A percentile compares a stretch with the other conserved stretches of the same genome.
Conservation (phyloP, 2,113 vertebrate species). For the Myocastor coypus region DNA sequence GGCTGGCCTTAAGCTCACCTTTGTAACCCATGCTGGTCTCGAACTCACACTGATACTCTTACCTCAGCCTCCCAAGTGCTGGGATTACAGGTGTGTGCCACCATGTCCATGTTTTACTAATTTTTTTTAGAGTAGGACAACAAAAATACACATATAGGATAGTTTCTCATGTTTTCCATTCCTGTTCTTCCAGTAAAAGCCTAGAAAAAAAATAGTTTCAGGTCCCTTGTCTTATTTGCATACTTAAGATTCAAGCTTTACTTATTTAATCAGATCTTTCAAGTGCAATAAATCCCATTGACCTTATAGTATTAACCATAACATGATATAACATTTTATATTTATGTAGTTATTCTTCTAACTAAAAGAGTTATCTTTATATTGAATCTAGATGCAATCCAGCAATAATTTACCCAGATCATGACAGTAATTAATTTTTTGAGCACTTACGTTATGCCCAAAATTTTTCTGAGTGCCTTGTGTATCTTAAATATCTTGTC, state of each 20-base stretch:
- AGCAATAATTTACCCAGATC: not conserved
- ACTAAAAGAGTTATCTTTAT: conserved; percentile 11
- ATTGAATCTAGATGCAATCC: not conserved
- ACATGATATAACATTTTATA: not conserved
- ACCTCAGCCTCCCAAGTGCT: too few relatives aligned
- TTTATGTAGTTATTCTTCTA: not conserved
- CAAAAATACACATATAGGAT: not conserved
- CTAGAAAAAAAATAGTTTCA: not conserved
- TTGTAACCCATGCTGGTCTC: too few relatives aligned
- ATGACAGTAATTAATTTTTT: not conserved
- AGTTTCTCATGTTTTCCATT: not conserved
- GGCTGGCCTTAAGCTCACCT: too few relatives aligned
- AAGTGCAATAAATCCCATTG: not conserved
- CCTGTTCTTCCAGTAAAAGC: not conserved
- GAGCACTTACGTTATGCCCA: not conserved
- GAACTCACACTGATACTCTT: too few relatives aligned
- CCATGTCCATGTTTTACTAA: too few relatives aligned
- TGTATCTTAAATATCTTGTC: not conserved
- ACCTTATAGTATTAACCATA: not conserved
- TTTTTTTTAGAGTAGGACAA: not conserved
- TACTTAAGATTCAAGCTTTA: not conserved
- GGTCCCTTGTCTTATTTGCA: not conserved
- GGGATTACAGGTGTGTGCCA: too few relatives aligned
- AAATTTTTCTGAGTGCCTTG: not conserved
- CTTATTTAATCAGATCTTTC: not conserved